phyloP scores from a whole-genome alignment of 2,888 invertebrate genomes.

The Theristus sp. region DNA sequence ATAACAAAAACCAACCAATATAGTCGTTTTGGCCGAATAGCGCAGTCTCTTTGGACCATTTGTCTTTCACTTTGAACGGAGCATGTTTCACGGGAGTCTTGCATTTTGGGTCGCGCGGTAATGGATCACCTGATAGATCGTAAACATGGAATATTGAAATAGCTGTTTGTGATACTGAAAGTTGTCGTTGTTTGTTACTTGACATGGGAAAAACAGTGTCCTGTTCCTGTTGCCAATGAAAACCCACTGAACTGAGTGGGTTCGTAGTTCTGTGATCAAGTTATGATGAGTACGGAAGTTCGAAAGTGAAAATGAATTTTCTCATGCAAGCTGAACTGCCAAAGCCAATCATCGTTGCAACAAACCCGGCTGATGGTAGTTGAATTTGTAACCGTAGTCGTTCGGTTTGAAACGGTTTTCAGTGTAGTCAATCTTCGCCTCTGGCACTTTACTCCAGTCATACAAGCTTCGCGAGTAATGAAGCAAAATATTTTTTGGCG shows the following conservation, averaged over 20 bases:
- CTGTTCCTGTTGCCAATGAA: background rate
- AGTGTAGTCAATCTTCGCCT: too few species aligned
- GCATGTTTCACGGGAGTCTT: conserved; percentile 12
- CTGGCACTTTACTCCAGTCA: too few species aligned
- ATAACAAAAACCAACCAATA: conserved; percentile 41
- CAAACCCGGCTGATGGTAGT: conserved; percentile 1
- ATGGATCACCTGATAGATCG: conserved; percentile 1
- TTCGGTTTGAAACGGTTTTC: background rate
- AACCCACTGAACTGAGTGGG: too few species aligned
- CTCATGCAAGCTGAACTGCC: too few species aligned
- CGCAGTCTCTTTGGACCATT: conserved; percentile 57
- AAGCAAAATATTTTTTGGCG: too few species aligned
- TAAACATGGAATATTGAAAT: background rate
- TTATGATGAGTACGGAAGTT: too few species aligned
- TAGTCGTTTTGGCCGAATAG: conserved; percentile 89
- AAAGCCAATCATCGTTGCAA: background rate
- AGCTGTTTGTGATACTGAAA: too few species aligned
- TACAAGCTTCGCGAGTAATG: too few species aligned
- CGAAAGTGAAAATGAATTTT: too few species aligned
- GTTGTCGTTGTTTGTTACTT: too few species aligned
- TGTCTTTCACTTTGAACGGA: conserved; percentile 35
- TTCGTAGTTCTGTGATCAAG: too few species aligned
- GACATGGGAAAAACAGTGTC: too few species aligned
- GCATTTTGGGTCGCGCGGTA: conserved; percentile 5
- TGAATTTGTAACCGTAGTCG: conserved; percentile 3